Evolutionary conservation across 2,888 invertebrate species (phyloP), one percentile per base, ranked within the genome.

Genomic region (Diplolepis rosae): DNA sequence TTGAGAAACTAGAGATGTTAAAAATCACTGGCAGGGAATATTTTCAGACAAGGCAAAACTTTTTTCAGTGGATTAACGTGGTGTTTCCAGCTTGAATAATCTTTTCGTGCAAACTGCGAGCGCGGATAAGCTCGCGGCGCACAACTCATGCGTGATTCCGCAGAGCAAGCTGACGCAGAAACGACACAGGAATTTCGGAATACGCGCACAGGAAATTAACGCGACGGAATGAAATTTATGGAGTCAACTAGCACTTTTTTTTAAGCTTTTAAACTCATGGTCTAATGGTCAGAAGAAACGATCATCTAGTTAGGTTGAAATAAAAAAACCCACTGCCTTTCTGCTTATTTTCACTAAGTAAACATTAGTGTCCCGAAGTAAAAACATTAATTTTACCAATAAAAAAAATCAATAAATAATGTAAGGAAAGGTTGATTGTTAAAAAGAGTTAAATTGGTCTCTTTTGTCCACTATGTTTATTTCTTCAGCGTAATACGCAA

Each of bases 81-180:
- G 61, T 61, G 61, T 61, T 61, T 61, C 39, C 61, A 61, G 61
- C 61, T 61, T 39, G 61, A 61, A 61, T 61, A 61, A 61, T 61
- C 61, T 39, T 61, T 61, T 61, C 61, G 61, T 35, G 39, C 39
- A 24, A 61, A 61, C 61, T 61, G 35, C 35, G 61, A 61, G 24
- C 6, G 61, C 22, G 56, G 39, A 61, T 61, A 61, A 61, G 61
- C 61, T 61, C 39, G 24, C 61, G 61, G 61, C 24, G 61, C 61
- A 61, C 61, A 68, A 61, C 71, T 77, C 77, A 74, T 69, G 74
- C 74, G 76, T 74, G 76, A 73, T 77, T 78, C 79, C 78, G 72
- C 72, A 68, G 69, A 66, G 68, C 79, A 79, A 79, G 77, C 79
- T 78, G 78, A 75, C 78, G 79, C 74, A 35, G 65, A 73, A 72